Evolutionary conservation across 2,797 vertebrate species (phyloP).

Genomic region (Pogoniulus pusillus): DNA sequence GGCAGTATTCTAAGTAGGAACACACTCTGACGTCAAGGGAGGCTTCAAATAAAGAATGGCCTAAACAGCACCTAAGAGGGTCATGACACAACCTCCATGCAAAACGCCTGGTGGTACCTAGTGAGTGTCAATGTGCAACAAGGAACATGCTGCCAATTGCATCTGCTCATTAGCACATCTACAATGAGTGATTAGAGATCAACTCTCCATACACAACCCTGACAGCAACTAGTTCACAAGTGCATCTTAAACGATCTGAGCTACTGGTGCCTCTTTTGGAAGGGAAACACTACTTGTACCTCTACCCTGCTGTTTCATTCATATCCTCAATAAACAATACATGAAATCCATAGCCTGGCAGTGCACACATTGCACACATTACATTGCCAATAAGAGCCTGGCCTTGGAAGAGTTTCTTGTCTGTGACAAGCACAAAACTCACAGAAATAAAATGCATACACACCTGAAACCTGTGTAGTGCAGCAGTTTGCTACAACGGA

Average conservation of each 20-base stretch:
- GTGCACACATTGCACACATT: neutral
- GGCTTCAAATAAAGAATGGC: neutral
- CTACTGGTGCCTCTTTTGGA: neutral
- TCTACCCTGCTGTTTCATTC: neutral
- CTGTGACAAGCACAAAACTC: neutral
- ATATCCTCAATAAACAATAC: neutral
- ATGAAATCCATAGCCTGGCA: neutral
- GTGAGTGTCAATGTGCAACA: neutral
- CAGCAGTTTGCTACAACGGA: neutral
- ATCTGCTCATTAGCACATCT: neutral
- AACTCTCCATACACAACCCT: neutral
- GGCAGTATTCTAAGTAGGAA: neutral
- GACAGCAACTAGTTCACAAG: neutral
- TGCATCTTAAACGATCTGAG: neutral
- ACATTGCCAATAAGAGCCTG: too few species aligned
- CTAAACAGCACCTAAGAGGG: neutral
- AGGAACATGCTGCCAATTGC: neutral
- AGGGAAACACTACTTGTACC: neutral
- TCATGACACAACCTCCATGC: neutral
- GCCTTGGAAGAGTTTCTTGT: neutral
- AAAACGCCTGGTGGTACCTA: neutral
- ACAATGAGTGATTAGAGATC: fast-evolving
- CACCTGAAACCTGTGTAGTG: neutral
- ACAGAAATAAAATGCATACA: neutral
- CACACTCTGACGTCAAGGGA: neutral